These are phyloP conservation scores for Sturmia bella DNA, from an alignment of 2,888 invertebrate species.

Conservation along the genomic window DNA sequence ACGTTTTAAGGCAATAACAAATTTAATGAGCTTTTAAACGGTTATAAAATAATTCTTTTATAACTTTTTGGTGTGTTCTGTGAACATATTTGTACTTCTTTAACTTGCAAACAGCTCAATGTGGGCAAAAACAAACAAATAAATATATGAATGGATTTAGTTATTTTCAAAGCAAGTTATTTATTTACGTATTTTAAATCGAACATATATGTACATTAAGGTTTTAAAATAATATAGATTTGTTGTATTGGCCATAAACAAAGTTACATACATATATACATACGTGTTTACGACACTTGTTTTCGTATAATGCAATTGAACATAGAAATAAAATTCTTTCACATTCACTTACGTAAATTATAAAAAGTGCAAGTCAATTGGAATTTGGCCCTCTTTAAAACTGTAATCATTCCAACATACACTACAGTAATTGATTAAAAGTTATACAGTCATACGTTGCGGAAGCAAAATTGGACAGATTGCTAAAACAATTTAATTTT, in stretches of 20 bases:
- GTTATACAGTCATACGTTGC: too few relatives aligned
- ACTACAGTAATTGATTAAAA: too few relatives aligned
- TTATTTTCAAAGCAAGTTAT: slow-evolving; percentile 3
- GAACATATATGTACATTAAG: too few relatives aligned
- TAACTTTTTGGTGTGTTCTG: slow-evolving; percentile 16
- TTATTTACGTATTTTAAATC: too few relatives aligned
- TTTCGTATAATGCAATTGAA: background rate
- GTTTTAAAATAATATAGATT: slow-evolving; percentile 14
- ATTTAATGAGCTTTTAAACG: slow-evolving; percentile 82
- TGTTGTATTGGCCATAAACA: slow-evolving; percentile 3
- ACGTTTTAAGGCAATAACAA: slow-evolving; percentile 73
- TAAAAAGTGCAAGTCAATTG: too few relatives aligned
- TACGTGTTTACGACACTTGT: background rate
- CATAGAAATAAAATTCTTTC: too few relatives aligned
- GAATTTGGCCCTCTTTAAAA: too few relatives aligned
- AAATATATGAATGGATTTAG: slow-evolving; percentile 26
- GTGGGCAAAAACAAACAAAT: slow-evolving; percentile 17
- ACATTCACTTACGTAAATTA: too few relatives aligned
- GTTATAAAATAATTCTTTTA: slow-evolving; percentile 76
- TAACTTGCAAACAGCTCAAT: slow-evolving; percentile 51
- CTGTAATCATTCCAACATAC: too few relatives aligned
- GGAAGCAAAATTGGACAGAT: too few relatives aligned
- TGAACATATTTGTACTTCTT: slow-evolving; percentile 31
- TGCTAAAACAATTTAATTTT: too few relatives aligned
- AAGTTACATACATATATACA: background rate